Base-by-base conservation (phyloP, 2,888 invertebrate species). In the Erannis defoliaria region DNA sequence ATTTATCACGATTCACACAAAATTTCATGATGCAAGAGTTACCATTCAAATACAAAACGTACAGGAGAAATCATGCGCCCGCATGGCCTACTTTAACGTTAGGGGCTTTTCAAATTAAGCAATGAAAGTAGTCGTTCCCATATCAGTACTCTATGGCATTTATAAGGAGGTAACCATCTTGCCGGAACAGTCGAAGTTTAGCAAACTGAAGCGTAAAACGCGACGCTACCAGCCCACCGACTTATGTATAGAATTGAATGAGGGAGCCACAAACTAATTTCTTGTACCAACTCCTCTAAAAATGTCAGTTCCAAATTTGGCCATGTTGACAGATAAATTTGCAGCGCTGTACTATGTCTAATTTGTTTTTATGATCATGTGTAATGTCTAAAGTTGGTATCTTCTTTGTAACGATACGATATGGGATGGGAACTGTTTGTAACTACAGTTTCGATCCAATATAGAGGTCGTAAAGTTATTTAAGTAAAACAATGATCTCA, bases 291-390 rank as follows among this genome's bases (percentile, higher is more conserved):
- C 1, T 10, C 1, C 1, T 16, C 0, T 12, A 19, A 6, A 9
- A n/a, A 8, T n/a, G 12, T 19, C 19, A 31, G 31, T 46, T 6
- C 6, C 9, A 5, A 14, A 26, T 38, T 37, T 26, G n/a, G 16
- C 12, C 16, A 8, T 6, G 6, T 14, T 14, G 12, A 4, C 12
- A 26, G 38, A 16, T 46, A 63, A 63, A 38, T 63, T 60, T 21
- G 43, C 26, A 9, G 33, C 21, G 23, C 43, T 21, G 40, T 46
- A 50, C 63, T 50, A 51, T 49, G 50, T 64, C 69, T 73, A 71
- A 71, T 72, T 75, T 70, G 66, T 72, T 76, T 74, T 77, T 76
- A 77, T 70, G 71, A 72, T 69, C 67, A 50, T 53, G 48, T 23
- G 67, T 71, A 73, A 77, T 67, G 70, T 45, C 48, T 49, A 48